phyloP scores from a whole-genome alignment of 2,797 vertebrate genomes.

The Arctocebus calabarensis region DNA sequence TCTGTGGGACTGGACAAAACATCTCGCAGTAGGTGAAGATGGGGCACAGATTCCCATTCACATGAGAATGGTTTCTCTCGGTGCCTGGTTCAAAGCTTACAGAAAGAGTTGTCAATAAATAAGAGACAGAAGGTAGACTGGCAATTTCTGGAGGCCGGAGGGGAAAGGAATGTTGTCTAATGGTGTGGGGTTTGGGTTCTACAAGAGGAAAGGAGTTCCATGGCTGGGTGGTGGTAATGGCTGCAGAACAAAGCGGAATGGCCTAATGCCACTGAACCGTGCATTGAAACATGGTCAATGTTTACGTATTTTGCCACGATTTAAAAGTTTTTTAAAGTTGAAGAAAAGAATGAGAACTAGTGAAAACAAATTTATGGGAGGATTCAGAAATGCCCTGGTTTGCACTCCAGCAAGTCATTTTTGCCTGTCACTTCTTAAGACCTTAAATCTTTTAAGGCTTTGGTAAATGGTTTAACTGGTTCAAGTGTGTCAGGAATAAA shows the following conservation, averaged over 20 bases:
- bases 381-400: neutral
- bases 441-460: neutral
- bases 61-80: neutral
- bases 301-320: neutral
- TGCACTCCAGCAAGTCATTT: neutral
- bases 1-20: neutral
- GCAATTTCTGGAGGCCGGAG: neutral
- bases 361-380: neutral
- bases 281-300: neutral
- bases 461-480: neutral
- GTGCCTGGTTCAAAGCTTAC: neutral
- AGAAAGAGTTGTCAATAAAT: neutral
- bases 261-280: neutral
- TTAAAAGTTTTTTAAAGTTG: neutral
- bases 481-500: rapidly evolving
- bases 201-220: neutral
- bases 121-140: neutral
- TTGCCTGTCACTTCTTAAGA: neutral
- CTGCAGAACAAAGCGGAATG: rapidly evolving
- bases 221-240: neutral
- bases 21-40: neutral
- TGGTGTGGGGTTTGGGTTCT: neutral
- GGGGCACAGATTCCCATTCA: neutral
- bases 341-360: constrained; percentile 5
- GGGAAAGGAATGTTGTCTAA: neutral